Conservation (phyloP, 2,888 invertebrate species). For the Anarsia innoxiella region DNA sequence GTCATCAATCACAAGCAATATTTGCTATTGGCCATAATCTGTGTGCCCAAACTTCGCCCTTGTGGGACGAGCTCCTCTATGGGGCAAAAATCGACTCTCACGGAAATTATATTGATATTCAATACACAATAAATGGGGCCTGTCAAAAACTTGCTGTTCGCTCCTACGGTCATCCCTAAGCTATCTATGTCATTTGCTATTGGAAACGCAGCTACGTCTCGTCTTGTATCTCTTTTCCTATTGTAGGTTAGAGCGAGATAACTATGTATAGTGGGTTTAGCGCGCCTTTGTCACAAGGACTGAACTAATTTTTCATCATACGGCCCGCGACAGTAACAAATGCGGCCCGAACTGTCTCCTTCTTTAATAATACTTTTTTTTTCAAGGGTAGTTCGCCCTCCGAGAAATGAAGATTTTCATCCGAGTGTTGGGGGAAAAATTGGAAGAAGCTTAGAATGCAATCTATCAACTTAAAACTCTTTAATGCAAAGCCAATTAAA, state of each 20-base stretch:
- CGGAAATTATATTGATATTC: conserved; percentile 76
- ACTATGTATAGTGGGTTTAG: conserved; percentile 62
- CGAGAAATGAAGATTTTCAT: conserved; percentile 67
- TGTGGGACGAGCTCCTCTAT: conserved; percentile 55
- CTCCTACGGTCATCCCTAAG: conserved; percentile 76
- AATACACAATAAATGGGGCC: conserved; percentile 74
- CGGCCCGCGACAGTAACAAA: conserved; percentile 75
- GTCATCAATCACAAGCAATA: conserved; percentile 64
- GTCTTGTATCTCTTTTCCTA: conserved; percentile 35
- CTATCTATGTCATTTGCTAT: conserved; percentile 74
- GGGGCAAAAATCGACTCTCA: conserved; percentile 72
- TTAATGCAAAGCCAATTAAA: conserved; percentile 46
- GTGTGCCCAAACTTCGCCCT: conserved; percentile 64
- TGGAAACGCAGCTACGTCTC: conserved; percentile 57
- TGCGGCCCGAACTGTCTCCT: conserved; percentile 74
- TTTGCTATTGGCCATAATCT: conserved; percentile 71
- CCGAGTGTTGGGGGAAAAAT: conserved; percentile 51
- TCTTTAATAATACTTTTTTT: conserved; percentile 75
- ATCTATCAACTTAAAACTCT: conserved; percentile 55
- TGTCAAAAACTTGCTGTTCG: conserved; percentile 76
- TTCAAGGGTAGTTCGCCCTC: conserved; percentile 71
- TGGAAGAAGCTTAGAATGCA: conserved; percentile 62
- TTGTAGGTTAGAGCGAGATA: conserved; percentile 49
- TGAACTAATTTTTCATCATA: conserved; percentile 77
- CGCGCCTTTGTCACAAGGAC: conserved; percentile 72